Evolutionary conservation across 2,113 vertebrate species (phyloP).

Genomic region (Cepphus grylle): DNA sequence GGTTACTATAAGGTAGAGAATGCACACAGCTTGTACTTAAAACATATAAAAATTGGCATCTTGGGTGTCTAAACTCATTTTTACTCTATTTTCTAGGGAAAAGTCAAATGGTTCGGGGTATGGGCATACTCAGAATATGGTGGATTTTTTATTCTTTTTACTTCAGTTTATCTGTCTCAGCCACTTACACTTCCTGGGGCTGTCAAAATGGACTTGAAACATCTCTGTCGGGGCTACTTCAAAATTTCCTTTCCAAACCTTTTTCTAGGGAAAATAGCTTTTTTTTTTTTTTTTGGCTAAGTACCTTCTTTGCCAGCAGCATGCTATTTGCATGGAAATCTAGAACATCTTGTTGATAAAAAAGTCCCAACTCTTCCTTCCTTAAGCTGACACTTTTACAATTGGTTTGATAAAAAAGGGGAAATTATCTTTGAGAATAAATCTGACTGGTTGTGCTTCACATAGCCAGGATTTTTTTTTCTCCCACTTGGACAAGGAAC

Average conservation of each 20-base stretch:
- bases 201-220: background rate
- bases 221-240: background rate
- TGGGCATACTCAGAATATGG: background rate
- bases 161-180: background rate
- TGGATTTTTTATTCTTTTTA: background rate
- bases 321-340: background rate
- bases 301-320: background rate
- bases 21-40: background rate
- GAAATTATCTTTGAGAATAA: background rate
- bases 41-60: background rate
- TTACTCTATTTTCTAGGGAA: background rate
- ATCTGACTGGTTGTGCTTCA: background rate
- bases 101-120: background rate
- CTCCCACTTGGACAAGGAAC: background rate
- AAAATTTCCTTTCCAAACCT: background rate
- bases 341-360: background rate
- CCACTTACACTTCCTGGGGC: background rate
- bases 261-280: background rate
- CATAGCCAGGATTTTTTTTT: background rate
- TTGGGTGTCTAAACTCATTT: accelerated
- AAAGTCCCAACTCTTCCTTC: background rate
- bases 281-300: background rate
- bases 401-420: background rate
- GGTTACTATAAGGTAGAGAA: background rate
- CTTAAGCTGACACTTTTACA: background rate